A percentile compares a stretch with the other conserved stretches of the same genome.
These are phyloP conservation scores for Agrilus cyanescens DNA, from an alignment of 2,888 invertebrate species.

Conservation along the genomic window DNA sequence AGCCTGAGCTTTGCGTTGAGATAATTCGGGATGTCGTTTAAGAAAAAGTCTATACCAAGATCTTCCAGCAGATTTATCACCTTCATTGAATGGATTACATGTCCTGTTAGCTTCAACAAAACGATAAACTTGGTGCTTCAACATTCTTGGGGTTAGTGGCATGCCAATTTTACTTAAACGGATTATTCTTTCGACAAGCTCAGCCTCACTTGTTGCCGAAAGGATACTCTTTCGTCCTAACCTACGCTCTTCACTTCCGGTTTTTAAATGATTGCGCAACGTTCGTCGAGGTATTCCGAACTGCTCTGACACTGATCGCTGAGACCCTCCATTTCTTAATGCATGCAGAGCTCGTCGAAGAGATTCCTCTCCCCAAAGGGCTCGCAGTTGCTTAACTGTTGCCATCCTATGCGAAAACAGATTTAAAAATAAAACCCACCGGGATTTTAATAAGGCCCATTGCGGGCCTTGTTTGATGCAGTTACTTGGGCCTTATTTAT, in stretches of 20 bases:
- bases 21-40: too few relatives aligned
- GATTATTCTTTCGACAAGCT: slow-evolving; percentile 9
- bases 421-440: too few relatives aligned
- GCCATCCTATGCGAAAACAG: background rate
- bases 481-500: too few relatives aligned
- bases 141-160: slow-evolving; percentile 5
- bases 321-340: slow-evolving; percentile 3
- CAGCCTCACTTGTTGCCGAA: slow-evolving; percentile 6
- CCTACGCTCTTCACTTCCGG: background rate
- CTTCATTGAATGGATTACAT: too few relatives aligned
- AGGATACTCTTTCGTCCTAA: slow-evolving; percentile 5
- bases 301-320: slow-evolving; percentile 2
- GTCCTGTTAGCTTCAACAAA: slow-evolving; percentile 2
- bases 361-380: slow-evolving; percentile 2
- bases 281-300: slow-evolving; percentile 7
- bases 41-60: too few relatives aligned
- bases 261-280: slow-evolving; percentile 2
- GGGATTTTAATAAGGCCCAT: too few relatives aligned
- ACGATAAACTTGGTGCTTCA: slow-evolving; percentile 3
- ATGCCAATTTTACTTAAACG: slow-evolving; percentile 6
- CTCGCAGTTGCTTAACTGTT: slow-evolving; percentile 1
- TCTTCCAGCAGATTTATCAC: too few relatives aligned
- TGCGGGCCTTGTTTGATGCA: too few relatives aligned
- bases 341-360: slow-evolving; percentile 5
- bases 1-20: too few relatives aligned